Conservation (phyloP, 1,140 invertebrate genomes). For the Teleopsis dalmanni region DNA sequence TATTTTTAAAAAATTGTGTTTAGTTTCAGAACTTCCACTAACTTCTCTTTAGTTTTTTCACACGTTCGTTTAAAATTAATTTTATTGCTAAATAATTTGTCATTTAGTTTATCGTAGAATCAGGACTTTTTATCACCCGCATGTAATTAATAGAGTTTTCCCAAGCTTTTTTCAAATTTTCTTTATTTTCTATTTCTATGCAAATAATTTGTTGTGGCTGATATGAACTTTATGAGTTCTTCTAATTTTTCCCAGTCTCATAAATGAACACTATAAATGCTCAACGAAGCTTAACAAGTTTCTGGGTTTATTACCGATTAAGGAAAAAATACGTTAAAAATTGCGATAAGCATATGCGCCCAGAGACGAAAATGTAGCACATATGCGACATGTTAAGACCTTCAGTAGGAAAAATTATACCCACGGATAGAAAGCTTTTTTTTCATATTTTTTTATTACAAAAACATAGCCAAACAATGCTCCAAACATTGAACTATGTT, state of each 20-base stretch:
- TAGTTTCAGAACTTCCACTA: background rate
- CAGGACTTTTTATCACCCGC: background rate
- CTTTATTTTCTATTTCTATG: background rate
- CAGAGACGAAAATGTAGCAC: too few species aligned
- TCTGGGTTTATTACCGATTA: background rate
- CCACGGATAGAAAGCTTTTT: too few species aligned
- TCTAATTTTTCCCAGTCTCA: conserved; percentile 4
- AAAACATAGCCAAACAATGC: too few species aligned
- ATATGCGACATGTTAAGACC: too few species aligned
- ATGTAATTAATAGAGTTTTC: conserved; percentile 8
- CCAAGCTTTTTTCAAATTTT: conserved; percentile 2
- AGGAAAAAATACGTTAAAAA: too few species aligned
- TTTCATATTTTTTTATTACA: too few species aligned
- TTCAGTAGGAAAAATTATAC: too few species aligned
- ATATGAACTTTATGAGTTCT: conserved; percentile 5
- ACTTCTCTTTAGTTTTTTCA: background rate
- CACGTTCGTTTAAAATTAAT: background rate
- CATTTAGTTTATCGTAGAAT: background rate
- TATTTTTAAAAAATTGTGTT: background rate
- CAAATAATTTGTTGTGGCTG: too few species aligned
- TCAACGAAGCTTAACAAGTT: conserved; percentile 3
- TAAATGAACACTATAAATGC: conserved; percentile 8
- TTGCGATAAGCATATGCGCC: too few species aligned
- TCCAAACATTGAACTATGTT: too few species aligned
- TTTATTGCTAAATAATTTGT: conserved; percentile 2